Conservation (phyloP, 1,140 invertebrate species). For the Conopomorpha cramerella region DNA sequence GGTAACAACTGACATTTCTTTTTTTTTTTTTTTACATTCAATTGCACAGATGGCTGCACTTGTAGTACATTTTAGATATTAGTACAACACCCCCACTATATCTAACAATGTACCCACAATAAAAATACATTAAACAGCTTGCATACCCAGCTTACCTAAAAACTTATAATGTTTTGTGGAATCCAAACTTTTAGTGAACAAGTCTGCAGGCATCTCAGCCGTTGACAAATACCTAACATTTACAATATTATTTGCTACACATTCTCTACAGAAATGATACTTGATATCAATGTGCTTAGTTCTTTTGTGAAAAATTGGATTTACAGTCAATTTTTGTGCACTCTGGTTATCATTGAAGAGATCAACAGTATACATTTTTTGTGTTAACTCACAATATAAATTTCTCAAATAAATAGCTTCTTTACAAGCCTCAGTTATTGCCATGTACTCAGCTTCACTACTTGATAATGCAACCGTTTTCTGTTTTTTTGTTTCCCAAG, state of each 20-base stretch:
- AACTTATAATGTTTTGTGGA: background rate
- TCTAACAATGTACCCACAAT: background rate
- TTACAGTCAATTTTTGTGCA: conserved; percentile 1
- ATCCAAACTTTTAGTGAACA: background rate
- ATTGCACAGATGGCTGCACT: background rate
- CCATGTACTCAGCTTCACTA: no score
- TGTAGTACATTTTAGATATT: background rate
- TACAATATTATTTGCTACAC: background rate
- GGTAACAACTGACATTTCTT: background rate
- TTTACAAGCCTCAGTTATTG: no score
- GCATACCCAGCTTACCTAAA: background rate
- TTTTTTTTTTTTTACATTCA: background rate
- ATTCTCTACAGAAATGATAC: conserved; percentile 5
- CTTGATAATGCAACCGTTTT: no score
- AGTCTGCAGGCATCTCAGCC: no score
- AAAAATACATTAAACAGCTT: background rate
- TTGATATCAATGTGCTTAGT: background rate
- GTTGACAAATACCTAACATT: no score
- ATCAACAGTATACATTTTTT: conserved; percentile 1
- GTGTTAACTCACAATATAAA: background rate
- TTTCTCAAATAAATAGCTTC: conserved; percentile 1
- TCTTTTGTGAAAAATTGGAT: conserved; percentile 1
- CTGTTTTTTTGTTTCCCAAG: no score
- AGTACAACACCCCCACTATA: conserved; percentile 1
- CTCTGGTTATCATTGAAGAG: conserved; percentile 1